Evolutionary conservation across 2,113 vertebrate genomes (phyloP).

Genomic region (Zapus hudsonius): DNA sequence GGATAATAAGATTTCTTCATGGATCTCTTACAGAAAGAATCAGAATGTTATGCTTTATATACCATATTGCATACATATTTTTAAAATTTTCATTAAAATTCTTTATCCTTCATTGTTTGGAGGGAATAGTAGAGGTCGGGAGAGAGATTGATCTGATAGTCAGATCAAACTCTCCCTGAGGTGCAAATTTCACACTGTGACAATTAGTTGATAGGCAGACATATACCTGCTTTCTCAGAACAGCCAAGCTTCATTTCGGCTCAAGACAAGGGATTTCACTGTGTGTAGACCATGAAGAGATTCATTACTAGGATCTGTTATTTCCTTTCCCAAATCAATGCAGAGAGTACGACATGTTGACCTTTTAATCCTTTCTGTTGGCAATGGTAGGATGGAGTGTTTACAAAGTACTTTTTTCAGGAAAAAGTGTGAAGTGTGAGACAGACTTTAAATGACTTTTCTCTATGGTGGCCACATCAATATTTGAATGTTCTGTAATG

Average conservation of each 20-base stretch:
- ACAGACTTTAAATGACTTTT: constrained; percentile 19
- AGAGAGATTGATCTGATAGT: neutral
- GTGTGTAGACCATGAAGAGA: neutral
- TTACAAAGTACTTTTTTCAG: constrained; percentile 50
- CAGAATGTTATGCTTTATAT: neutral
- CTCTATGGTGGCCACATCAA: neutral
- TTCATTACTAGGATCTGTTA: constrained; percentile 50
- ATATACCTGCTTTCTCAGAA: neutral
- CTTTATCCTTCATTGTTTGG: neutral
- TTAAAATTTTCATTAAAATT: neutral
- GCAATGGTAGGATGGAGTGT: neutral
- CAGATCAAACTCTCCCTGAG: neutral
- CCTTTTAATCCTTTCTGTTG: constrained; percentile 30
- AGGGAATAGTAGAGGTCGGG: neutral
- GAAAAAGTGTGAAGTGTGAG: constrained; percentile 27
- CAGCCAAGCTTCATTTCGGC: constrained; percentile 12
- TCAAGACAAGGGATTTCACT: neutral
- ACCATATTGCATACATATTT: neutral
- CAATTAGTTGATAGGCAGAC: neutral
- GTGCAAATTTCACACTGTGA: neutral
- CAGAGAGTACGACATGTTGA: neutral
- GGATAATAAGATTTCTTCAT: neutral
- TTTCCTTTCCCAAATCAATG: constrained; percentile 54
- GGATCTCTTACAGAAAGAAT: neutral
- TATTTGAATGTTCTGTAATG: constrained; percentile 30